Conservation (phyloP, 2,888 invertebrate genomes). For the Horisme vitalbata region DNA sequence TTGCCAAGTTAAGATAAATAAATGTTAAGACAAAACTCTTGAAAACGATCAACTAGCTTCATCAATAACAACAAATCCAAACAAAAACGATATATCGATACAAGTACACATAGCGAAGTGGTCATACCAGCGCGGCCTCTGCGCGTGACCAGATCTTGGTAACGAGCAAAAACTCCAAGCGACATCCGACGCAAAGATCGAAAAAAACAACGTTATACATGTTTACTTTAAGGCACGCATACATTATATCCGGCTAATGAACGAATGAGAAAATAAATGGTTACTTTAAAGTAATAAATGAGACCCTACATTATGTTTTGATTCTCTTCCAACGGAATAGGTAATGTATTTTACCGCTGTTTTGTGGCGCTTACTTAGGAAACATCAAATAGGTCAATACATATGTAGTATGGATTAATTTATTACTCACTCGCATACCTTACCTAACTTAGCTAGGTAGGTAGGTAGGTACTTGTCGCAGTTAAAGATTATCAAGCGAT, state of each 20-base stretch:
- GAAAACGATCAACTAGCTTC: background rate
- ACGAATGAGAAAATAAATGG: slow-evolving; percentile 5
- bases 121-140: slow-evolving; percentile 62
- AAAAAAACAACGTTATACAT: slow-evolving; percentile 49
- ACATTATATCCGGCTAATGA: slow-evolving; percentile 14
- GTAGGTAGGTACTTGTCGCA: too few relatives aligned
- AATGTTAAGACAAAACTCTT: background rate
- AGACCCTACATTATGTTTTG: too few relatives aligned
- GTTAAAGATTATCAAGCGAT: too few relatives aligned
- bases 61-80: slow-evolving; percentile 21
- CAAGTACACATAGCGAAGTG: slow-evolving; percentile 34
- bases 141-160: slow-evolving; percentile 68
- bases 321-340: too few relatives aligned
- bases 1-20: too few relatives aligned
- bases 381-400: too few relatives aligned
- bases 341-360: too few relatives aligned
- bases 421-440: too few relatives aligned
- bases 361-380: too few relatives aligned
- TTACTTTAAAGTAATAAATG: slow-evolving; percentile 9
- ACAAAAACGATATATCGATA: slow-evolving; percentile 29
- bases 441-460: too few relatives aligned
- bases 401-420: too few relatives aligned
- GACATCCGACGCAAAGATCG: slow-evolving; percentile 54
- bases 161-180: slow-evolving; percentile 76
- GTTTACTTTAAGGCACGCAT: slow-evolving; percentile 26